Evolutionary conservation across 1,140 invertebrate genomes (phyloP).

Genomic region (Tetramorium alpestre): DNA sequence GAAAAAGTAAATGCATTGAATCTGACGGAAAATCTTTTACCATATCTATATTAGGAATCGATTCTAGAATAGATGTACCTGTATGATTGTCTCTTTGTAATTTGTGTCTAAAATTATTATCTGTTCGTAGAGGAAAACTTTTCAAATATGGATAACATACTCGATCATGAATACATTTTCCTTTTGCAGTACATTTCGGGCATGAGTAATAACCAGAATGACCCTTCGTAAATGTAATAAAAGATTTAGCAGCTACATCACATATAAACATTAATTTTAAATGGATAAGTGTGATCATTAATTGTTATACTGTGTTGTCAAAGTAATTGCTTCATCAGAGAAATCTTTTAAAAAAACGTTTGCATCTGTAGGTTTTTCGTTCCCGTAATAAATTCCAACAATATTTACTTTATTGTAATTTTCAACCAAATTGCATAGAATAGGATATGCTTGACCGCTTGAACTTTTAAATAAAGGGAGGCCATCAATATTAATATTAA

Average conservation of each 20-base stretch:
- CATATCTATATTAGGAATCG: neutral
- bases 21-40: neutral
- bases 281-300: neutral
- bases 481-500: conserved; percentile 1
- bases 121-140: conserved; percentile 2
- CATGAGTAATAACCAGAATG: neutral
- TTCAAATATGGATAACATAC: neutral
- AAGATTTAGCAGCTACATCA: neutral
- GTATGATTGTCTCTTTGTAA: neutral
- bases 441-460: neutral
- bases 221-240: neutral
- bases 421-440: neutral
- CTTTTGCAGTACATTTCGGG: neutral
- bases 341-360: conserved; percentile 1
- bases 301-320: neutral
- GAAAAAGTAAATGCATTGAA: conserved; percentile 8
- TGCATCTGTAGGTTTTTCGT: neutral
- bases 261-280: conserved; percentile 30
- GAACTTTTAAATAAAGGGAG: conserved; percentile 1
- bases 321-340: neutral
- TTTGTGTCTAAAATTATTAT: neutral
- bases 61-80: neutral
- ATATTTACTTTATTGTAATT: neutral
- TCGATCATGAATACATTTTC: neutral
- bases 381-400: neutral